These are phyloP conservation scores for Mythimna lalbum DNA, from an alignment of 2,888 invertebrate genomes.

Conservation along the genomic window DNA sequence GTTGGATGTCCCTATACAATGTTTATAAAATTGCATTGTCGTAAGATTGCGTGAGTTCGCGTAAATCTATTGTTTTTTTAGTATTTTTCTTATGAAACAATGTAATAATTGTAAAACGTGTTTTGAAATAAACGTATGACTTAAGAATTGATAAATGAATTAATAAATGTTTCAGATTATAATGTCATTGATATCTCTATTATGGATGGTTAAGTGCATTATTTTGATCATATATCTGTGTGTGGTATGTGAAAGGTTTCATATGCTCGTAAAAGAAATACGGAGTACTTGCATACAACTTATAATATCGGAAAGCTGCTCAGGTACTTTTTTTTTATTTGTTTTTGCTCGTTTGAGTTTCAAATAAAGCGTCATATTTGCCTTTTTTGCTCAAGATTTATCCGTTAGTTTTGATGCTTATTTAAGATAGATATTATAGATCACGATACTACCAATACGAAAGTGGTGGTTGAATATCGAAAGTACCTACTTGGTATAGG, in stretches of 20 bases:
- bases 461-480: too few species aligned
- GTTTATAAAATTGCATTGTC: too few species aligned
- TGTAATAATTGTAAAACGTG: background rate
- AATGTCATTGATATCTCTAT: background rate
- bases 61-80: too few species aligned
- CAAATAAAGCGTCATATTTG: background rate
- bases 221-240: slow-evolving; percentile 3
- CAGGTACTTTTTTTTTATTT: slow-evolving; percentile 12
- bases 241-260: slow-evolving; percentile 12
- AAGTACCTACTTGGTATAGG: too few species aligned
- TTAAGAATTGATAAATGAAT: background rate
- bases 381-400: background rate
- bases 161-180: slow-evolving; percentile 7
- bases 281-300: slow-evolving; percentile 5
- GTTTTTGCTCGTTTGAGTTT: too few species aligned
- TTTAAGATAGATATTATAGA: too few species aligned
- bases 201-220: slow-evolving; percentile 13
- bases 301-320: background rate
- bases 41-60: too few species aligned
- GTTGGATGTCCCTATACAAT: too few species aligned
- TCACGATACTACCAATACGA: too few species aligned
- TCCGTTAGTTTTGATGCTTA: too few species aligned
- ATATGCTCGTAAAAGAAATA: slow-evolving; percentile 14
- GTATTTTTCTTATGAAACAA: background rate
- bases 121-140: background rate